phyloP scores from a whole-genome alignment of 1,140 invertebrate species.

The Ditylenchus dipsaci region DNA sequence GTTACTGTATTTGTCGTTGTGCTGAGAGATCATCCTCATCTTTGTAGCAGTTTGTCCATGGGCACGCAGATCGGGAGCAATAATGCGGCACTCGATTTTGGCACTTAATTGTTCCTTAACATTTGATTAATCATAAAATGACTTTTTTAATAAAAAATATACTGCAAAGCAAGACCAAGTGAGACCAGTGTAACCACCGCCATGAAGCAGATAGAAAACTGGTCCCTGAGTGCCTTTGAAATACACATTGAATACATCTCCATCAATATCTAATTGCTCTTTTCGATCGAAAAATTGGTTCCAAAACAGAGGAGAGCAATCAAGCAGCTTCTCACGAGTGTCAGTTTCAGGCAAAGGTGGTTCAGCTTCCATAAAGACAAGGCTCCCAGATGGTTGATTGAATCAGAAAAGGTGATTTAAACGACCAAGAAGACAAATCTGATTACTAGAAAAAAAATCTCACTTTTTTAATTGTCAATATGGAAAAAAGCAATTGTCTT shows the following conservation, averaged over 20 bases:
- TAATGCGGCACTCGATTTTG: slow-evolving; percentile 48
- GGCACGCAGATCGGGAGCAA: slow-evolving; percentile 55
- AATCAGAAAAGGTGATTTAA: too few species aligned
- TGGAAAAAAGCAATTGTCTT: too few species aligned
- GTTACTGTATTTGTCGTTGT: slow-evolving; percentile 45
- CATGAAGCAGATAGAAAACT: slow-evolving; percentile 54
- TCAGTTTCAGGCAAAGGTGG: too few species aligned
- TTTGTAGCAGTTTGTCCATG: slow-evolving; percentile 46
- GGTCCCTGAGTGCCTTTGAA: slow-evolving; percentile 49
- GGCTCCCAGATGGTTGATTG: too few species aligned
- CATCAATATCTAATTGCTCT: slow-evolving; percentile 30
- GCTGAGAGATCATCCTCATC: slow-evolving; percentile 47
- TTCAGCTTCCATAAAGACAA: too few species aligned
- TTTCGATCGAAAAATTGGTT: slow-evolving; percentile 50
- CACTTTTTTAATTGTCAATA: too few species aligned
- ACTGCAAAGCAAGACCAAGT: slow-evolving; percentile 54
- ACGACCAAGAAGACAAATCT: too few species aligned
- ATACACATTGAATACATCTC: slow-evolving; percentile 55
- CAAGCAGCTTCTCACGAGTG: neutral
- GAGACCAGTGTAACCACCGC: slow-evolving; percentile 55
- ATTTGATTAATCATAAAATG: neutral
- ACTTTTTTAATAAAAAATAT: slow-evolving; percentile 11
- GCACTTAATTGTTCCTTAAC: slow-evolving; percentile 46
- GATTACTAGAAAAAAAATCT: too few species aligned
- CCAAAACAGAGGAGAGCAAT: slow-evolving; percentile 47